phyloP scores from a whole-genome alignment of 2,797 vertebrate species.

The Galaxias olidus region DNA sequence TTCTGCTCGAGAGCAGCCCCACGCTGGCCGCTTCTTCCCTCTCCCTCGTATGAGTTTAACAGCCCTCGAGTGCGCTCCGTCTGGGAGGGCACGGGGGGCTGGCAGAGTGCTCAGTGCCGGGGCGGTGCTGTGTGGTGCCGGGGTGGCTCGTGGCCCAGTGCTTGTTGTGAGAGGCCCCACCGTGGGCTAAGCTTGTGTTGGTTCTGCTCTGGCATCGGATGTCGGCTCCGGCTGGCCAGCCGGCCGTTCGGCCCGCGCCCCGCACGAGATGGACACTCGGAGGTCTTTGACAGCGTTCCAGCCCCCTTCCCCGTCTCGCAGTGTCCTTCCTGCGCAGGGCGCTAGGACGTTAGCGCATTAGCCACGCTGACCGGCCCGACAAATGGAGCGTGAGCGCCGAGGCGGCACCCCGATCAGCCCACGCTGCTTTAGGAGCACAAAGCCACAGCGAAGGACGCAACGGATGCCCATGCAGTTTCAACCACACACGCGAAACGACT shows the following conservation, averaged over 20 bases:
- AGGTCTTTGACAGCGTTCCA: conserved; percentile 46
- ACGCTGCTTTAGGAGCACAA: conserved; percentile 8
- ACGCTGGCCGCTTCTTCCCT: conserved; percentile 59
- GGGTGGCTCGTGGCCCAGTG: conserved; percentile 22
- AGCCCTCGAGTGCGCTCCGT: conserved; percentile 66
- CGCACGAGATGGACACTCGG: conserved; percentile 54
- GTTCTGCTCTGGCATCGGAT: conserved; percentile 18
- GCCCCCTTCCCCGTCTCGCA: conserved; percentile 11
- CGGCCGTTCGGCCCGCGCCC: conserved; percentile 29
- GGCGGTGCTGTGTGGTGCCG: conserved; percentile 8
- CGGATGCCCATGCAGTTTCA: not conserved
- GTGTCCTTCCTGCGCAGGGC: conserved; percentile 37
- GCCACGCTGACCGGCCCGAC: conserved; percentile 39
- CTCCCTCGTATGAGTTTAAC: conserved; percentile 71
- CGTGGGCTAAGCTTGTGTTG: conserved; percentile 33
- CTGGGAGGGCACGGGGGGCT: conserved; percentile 54
- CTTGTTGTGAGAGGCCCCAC: conserved; percentile 13
- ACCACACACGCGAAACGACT: not conserved
- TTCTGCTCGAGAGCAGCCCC: conserved; percentile 63
- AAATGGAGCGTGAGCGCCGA: conserved; percentile 41
- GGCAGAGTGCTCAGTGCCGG: conserved; percentile 46
- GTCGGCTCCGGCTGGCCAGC: too few species aligned
- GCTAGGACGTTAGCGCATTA: conserved; percentile 39
- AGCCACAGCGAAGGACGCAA: conserved; percentile 16
- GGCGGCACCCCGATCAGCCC: conserved; percentile 4